Base-by-base conservation (phyloP, 2,797 vertebrate species). In the Brachyrhaphis roseni region DNA sequence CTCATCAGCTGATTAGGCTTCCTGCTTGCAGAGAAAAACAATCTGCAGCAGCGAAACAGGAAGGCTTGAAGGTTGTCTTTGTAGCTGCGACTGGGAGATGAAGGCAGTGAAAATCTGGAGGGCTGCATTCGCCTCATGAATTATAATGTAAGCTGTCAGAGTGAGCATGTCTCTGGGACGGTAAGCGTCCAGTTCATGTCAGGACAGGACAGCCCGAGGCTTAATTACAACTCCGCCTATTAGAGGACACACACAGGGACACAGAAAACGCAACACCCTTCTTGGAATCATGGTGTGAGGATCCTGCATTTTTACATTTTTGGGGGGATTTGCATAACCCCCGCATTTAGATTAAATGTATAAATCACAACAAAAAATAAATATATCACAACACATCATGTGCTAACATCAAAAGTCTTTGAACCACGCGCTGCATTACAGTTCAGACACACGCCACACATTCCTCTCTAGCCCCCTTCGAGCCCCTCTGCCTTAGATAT, bases 101-200 rank as follows among this genome's bases (percentile, higher is more conserved):
- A 84, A 82, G 79, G 75, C 55, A 74, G 79, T 41, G 70, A 74
- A 84, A 83, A 79, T 71, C 72, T 89, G 78, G 84, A 82, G 77
- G 75, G 75, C 34, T 78, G 80, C 78, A 71, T 84, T 75, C 72
- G 73, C 62, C 83, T 93, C 90, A 92, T 93, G 83, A 93, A 93
- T 93, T 91, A 91, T 93, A 92, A 91, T 84, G 87, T 81, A 77
- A 78, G 84, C 86, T 91, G 92, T 92, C 88, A 89, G 82, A 83
- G 43, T 34, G 80, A 78, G 85, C 64, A n/a, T 85, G 86, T 88
- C 82, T 87, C 80, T 64, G 78, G 84, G 85, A 86, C 78, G 73
- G 78, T 81, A 90, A 87, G 90, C 80, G 89, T 84, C 82, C 88
- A 77, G 89, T 91, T 92, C 85, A 85, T 82, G 86, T 87, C 84